These are phyloP conservation scores for Drosophila putrida DNA, from an alignment of 2,888 invertebrate genomes.

Conservation along the genomic window DNA sequence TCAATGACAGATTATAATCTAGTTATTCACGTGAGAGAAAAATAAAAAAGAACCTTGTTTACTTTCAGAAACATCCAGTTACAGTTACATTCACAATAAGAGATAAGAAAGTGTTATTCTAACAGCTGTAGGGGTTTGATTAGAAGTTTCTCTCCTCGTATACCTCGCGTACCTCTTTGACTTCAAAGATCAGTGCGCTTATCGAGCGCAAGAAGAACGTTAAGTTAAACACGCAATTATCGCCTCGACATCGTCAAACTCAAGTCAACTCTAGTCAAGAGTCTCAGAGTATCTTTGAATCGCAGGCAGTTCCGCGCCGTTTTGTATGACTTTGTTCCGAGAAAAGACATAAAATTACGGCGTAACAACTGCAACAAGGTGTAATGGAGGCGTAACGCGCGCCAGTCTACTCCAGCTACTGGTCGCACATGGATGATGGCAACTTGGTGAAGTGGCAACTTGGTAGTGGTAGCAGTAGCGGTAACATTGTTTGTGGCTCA, in stretches of 20 bases:
- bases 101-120: slow-evolving; percentile 14
- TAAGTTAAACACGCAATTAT: slow-evolving; percentile 70
- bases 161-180: background rate
- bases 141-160: slow-evolving; percentile 3
- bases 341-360: slow-evolving; percentile 83
- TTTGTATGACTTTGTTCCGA: slow-evolving; percentile 83
- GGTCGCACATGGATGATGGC: background rate
- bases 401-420: slow-evolving; percentile 29
- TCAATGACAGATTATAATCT: too few species aligned
- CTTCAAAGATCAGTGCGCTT: slow-evolving; percentile 43
- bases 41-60: background rate
- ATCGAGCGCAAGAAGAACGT: slow-evolving; percentile 43
- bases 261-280: slow-evolving; percentile 1
- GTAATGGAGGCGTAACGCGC: slow-evolving; percentile 80
- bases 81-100: background rate
- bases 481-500: slow-evolving; percentile 75
- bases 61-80: background rate
- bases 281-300: slow-evolving; percentile 44
- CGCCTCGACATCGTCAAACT: slow-evolving; percentile 56
- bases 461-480: slow-evolving; percentile 12
- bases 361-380: slow-evolving; percentile 83
- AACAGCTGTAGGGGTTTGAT: slow-evolving; percentile 4
- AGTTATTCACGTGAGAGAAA: background rate
- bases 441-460: slow-evolving; percentile 11
- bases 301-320: slow-evolving; percentile 69